Evolutionary conservation across 2,797 vertebrate genomes (phyloP).

Genomic region (Crocodylus rhombifer): DNA sequence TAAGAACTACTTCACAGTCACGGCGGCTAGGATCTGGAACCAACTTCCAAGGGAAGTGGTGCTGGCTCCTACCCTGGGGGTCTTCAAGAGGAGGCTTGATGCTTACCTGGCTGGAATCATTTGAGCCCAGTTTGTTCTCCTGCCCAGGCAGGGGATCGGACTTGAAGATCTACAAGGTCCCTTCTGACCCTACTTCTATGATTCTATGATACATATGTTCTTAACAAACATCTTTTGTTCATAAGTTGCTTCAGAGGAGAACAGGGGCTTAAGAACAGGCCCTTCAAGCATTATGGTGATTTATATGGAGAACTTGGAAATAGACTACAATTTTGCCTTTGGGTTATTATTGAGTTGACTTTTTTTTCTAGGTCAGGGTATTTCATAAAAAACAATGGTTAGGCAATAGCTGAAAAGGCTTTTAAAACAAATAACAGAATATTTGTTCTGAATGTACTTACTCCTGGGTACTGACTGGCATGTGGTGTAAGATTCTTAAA

Average conservation of each 20-base stretch:
- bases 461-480: constrained; percentile 99
- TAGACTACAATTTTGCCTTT: rapidly evolving
- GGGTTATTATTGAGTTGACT: rapidly evolving
- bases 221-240: not conserved
- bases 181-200: too few species aligned
- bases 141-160: too few species aligned
- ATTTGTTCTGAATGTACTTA: constrained; percentile 70
- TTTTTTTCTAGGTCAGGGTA: not conserved
- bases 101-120: too few species aligned
- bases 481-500: constrained; percentile 99
- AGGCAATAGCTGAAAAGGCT: not conserved
- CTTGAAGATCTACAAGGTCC: too few species aligned
- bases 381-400: rapidly evolving
- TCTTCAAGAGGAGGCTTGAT: too few species aligned
- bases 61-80: too few species aligned
- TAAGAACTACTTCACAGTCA: too few species aligned
- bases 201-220: not conserved
- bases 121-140: too few species aligned
- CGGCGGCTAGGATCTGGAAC: too few species aligned
- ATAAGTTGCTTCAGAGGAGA: not conserved
- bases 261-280: not conserved
- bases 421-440: rapidly evolving
- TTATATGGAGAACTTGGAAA: not conserved
- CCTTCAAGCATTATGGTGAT: not conserved
- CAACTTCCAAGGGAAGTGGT: too few species aligned